phyloP scores from a whole-genome alignment of 2,888 invertebrate species.

The Nemurella pictetii region DNA sequence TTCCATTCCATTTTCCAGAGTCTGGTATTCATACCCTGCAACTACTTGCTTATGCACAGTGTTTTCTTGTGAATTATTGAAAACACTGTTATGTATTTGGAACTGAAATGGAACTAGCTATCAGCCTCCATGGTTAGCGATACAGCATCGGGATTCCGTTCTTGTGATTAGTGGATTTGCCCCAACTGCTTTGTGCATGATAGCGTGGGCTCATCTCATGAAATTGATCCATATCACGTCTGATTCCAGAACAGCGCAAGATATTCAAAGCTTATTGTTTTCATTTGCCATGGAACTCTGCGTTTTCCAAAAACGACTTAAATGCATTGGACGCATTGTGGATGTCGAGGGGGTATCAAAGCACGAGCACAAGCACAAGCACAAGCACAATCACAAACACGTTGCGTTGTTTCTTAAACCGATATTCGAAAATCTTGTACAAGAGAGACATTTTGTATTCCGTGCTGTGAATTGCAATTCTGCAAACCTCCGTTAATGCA shows the following conservation, averaged over 20 bases:
- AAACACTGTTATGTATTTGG: neutral
- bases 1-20: neutral
- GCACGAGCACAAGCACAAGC: neutral
- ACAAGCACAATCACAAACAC: neutral
- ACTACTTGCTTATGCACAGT: neutral
- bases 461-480: neutral
- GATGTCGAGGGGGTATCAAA: no score
- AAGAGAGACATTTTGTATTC: neutral
- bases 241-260: neutral
- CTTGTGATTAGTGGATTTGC: neutral
- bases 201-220: neutral
- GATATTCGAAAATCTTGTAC: neutral
- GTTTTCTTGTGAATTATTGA: conserved; percentile 3
- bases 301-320: neutral
- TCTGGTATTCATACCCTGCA: neutral
- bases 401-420: neutral
- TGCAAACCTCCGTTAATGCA: neutral
- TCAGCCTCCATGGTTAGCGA: neutral
- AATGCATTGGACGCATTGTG: neutral
- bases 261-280: neutral
- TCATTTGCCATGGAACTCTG: neutral
- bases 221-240: neutral
- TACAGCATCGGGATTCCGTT: neutral
- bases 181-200: neutral
- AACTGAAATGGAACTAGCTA: neutral